These are phyloP conservation scores for Tetragonula clypearis DNA, from an alignment of 1,140 invertebrate species.

Conservation along the genomic window DNA sequence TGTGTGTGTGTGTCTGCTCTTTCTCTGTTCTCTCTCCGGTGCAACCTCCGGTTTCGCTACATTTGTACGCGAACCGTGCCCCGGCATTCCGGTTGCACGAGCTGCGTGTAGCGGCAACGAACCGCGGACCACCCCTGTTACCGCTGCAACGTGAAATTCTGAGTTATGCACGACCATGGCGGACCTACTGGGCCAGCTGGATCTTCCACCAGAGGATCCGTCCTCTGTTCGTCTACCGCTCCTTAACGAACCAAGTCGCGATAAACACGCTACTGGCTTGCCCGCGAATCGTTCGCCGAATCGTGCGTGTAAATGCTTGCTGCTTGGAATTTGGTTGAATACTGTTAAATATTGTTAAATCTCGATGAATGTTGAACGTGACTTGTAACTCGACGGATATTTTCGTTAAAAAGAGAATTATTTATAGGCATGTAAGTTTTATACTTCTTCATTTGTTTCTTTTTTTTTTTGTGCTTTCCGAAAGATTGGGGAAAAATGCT, in stretches of 20 bases:
- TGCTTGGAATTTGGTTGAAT: too few relatives aligned
- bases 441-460: too few relatives aligned
- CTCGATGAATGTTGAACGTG: too few relatives aligned
- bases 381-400: too few relatives aligned
- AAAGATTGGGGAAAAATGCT: too few relatives aligned
- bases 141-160: conserved; percentile 65
- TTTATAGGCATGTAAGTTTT: too few relatives aligned
- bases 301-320: too few relatives aligned
- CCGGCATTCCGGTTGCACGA: conserved; percentile 19
- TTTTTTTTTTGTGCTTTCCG: too few relatives aligned
- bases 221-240: conserved; percentile 22
- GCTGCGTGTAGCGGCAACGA: conserved; percentile 60
- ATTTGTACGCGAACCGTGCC: conserved; percentile 1
- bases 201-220: conserved; percentile 59
- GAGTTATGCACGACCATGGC: conserved; percentile 62
- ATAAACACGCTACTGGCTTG: background rate
- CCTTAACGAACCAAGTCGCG: background rate
- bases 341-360: too few relatives aligned
- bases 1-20: too few relatives aligned
- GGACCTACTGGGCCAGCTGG: conserved; percentile 53
- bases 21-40: background rate
- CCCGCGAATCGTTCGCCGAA: background rate
- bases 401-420: too few relatives aligned
- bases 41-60: background rate
- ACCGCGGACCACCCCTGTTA: conserved; percentile 50